Evolutionary conservation across 1,140 invertebrate genomes (phyloP).

Genomic region (Vanessa atalanta): DNA sequence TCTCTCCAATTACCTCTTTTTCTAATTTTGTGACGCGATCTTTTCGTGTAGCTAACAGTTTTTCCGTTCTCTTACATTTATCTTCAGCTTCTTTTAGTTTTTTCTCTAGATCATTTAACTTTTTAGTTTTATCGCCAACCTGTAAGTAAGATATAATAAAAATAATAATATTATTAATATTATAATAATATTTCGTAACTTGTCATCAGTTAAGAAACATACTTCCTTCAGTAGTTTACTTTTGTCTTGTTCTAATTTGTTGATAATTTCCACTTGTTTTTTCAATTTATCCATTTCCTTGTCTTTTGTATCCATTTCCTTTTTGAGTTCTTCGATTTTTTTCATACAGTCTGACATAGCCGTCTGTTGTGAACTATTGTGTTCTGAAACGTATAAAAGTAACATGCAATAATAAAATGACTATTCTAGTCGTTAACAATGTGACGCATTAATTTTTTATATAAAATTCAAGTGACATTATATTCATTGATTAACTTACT

Average conservation of each 20-base stretch:
- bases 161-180: conserved; percentile 12
- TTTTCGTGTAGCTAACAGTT: conserved; percentile 80
- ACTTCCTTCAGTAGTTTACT: conserved; percentile 80
- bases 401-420: background rate
- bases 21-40: conserved; percentile 83
- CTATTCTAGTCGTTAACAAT: background rate
- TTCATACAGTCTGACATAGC: conserved; percentile 80
- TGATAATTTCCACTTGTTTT: conserved; percentile 79
- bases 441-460: background rate
- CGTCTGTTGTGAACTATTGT: conserved; percentile 73
- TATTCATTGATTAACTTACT: conserved; percentile 57
- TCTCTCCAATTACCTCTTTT: conserved; percentile 76
- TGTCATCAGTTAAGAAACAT: conserved; percentile 23
- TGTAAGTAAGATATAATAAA: conserved; percentile 53
- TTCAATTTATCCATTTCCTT: conserved; percentile 82
- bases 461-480: background rate
- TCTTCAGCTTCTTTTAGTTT: conserved; percentile 83
- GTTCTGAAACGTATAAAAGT: conserved; percentile 60
- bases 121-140: conserved; percentile 81
- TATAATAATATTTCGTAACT: conserved; percentile 2
- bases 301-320: conserved; percentile 81
- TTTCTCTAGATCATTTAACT: conserved; percentile 82
- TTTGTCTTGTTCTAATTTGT: conserved; percentile 79
- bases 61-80: conserved; percentile 83
- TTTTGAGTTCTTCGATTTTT: conserved; percentile 81